A percentile compares a stretch with the other conserved stretches of the same genome.
These are phyloP conservation scores for Crocidura indochinensis DNA, from an alignment of 2,797 vertebrate genomes.

Conservation along the genomic window DNA sequence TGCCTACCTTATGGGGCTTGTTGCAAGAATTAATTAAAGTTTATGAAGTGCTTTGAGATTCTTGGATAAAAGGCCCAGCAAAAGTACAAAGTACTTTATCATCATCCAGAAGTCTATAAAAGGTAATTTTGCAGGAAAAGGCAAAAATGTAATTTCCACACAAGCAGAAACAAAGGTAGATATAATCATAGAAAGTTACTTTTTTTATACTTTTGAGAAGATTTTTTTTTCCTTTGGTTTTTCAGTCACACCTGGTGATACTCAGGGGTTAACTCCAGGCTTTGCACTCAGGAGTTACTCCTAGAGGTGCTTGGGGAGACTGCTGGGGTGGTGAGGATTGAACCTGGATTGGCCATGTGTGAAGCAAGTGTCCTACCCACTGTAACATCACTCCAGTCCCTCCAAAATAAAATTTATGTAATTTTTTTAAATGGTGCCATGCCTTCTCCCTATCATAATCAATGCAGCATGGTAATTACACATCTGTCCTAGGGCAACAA, in stretches of 20 bases:
- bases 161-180: constrained; percentile 87
- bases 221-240: too few species aligned
- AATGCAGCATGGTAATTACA: constrained; percentile 66
- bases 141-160: constrained; percentile 84
- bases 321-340: too few species aligned
- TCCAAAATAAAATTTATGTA: constrained; percentile 68
- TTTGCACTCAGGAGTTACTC: too few species aligned
- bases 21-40: constrained; percentile 88
- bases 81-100: constrained; percentile 81
- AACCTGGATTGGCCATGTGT: too few species aligned
- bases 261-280: too few species aligned
- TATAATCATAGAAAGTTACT: constrained; percentile 79
- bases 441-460: constrained; percentile 76
- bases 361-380: too few species aligned
- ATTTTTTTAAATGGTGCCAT: constrained; percentile 71
- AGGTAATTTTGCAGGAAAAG: constrained; percentile 87
- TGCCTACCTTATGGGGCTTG: constrained; percentile 83
- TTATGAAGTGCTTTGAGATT: constrained; percentile 86
- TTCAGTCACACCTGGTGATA: too few species aligned
- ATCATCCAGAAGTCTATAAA: constrained; percentile 81
- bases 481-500: constrained; percentile 21
- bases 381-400: too few species aligned
- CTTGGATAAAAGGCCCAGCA: constrained; percentile 81
- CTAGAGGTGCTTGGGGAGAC: too few species aligned
- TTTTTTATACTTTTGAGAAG: background rate